Conservation (phyloP, 2,113 vertebrate genomes). For the Varanus komodoensis region DNA sequence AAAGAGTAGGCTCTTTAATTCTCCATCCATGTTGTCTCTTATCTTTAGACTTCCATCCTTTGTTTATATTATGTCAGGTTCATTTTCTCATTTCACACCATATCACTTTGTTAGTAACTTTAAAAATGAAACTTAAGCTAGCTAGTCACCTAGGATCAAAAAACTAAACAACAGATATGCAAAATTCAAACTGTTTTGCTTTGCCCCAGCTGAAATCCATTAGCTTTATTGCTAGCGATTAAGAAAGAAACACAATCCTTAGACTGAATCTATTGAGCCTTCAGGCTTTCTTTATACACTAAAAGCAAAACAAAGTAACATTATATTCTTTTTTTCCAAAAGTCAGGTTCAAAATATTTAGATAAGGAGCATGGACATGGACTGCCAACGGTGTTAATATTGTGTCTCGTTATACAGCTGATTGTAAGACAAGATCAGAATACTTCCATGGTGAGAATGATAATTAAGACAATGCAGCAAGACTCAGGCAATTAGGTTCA, state of each 20-base stretch:
- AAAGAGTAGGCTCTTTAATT: background rate
- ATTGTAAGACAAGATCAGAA: background rate
- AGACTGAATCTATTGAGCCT: background rate
- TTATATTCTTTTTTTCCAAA: background rate
- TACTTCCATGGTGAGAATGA: background rate
- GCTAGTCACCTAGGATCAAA: background rate
- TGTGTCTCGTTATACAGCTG: rapidly evolving
- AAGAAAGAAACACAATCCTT: conserved; percentile 30
- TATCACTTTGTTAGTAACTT: background rate
- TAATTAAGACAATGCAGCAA: background rate
- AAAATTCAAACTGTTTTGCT: background rate
- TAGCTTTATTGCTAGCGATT: conserved; percentile 24
- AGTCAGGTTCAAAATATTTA: rapidly evolving
- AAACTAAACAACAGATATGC: background rate
- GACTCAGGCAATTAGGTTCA: background rate
- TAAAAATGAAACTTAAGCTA: background rate
- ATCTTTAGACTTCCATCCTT: background rate
- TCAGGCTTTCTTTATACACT: background rate
- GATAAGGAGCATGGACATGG: background rate
- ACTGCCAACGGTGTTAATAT: background rate
- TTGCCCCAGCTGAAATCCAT: background rate
- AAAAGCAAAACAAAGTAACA: background rate
- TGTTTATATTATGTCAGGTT: background rate
- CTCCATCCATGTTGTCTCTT: background rate
- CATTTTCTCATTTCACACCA: background rate